Evolutionary conservation across 2,113 vertebrate genomes (phyloP), one percentile per base, ranked within the genome.

Genomic region (Eurypyga helias): DNA sequence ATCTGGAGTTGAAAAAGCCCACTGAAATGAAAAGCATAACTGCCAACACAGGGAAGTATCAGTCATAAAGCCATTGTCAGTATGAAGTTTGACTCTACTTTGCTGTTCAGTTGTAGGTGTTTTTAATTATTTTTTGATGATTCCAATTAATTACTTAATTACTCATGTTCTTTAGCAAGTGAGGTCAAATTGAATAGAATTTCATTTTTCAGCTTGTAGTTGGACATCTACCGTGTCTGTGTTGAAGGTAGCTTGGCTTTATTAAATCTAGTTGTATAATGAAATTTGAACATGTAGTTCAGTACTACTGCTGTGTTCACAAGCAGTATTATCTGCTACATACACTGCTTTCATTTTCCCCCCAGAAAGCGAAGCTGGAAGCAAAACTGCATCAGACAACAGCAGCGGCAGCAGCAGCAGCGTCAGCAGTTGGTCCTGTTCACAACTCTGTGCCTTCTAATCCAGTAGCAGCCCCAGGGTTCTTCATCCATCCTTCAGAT

Each of bases 381-480:
- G 99, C 99, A 93, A 99, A 99, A 97, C 98, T 99, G 61, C 99
- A 99, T 96, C 99, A 99, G 98, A 99, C 99, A 67, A 99, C 99
- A 83, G 99, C 99, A 41, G 99, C 99, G 1, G 99, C 98, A 0
- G 98, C 98, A 0, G 98, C 98, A 25, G 97, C 98, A 48, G 98
- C 98, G 82, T 98, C 99, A 28, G 98, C 98, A 61, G 98, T 99
- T 92, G 99, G 99, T 78, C 98, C 99, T 96, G 98, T 99, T 96
- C 99, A 99, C 98, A 99, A 99, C 98, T 99, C 99, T 31, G 99
- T 99, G 98, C 98, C 99, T 99, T 99, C 99, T 93, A 99, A 99
- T 97, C 96, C 99, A 60, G 98, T 99, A 71, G 98, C 99, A 7
- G 99, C 99, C 33, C 99, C 99, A 14, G 99, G 99, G 89, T 99